These are phyloP conservation scores for Solenodon paradoxus DNA, from an alignment of 2,113 vertebrate genomes.

Conservation along the genomic window DNA sequence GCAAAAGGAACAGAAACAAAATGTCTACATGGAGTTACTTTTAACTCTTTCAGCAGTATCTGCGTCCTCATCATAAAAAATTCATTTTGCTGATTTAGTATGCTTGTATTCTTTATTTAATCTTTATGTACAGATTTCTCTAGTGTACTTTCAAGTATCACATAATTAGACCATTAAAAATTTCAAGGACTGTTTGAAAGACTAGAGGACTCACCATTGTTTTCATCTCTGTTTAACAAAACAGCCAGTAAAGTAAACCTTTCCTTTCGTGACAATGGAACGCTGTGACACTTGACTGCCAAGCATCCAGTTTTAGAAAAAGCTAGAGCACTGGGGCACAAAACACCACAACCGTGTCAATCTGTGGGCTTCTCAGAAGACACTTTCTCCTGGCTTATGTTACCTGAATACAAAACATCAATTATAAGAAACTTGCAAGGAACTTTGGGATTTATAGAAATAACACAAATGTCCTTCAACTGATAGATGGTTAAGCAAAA, in stretches of 20 bases:
- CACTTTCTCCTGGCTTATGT: slow-evolving; percentile 65
- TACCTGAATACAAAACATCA: slow-evolving; percentile 65
- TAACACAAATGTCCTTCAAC: neutral
- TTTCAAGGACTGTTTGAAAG: neutral
- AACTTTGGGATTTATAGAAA: no score
- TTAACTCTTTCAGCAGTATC: slow-evolving; percentile 1
- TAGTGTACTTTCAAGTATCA: neutral
- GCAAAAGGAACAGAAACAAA: slow-evolving; percentile 25
- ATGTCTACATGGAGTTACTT: neutral
- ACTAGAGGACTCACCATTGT: slow-evolving; percentile 47
- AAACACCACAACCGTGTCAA: slow-evolving; percentile 51
- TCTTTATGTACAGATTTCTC: slow-evolving; percentile 49
- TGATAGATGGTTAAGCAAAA: neutral
- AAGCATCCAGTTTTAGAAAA: slow-evolving; percentile 73
- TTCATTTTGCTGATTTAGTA: neutral
- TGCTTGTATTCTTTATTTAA: slow-evolving; percentile 7
- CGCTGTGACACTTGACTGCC: slow-evolving; percentile 74
- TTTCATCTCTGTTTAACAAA: slow-evolving; percentile 66
- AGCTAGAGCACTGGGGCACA: slow-evolving; percentile 64
- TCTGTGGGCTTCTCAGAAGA: slow-evolving; percentile 54
- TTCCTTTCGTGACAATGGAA: slow-evolving; percentile 72
- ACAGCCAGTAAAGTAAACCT: slow-evolving; percentile 52
- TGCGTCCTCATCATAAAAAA: neutral
- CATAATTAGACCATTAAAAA: slow-evolving; percentile 34
- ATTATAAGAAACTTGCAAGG: no score